These are phyloP conservation scores for Caloenas nicobarica DNA, from an alignment of 2,113 vertebrate genomes.

Conservation along the genomic window DNA sequence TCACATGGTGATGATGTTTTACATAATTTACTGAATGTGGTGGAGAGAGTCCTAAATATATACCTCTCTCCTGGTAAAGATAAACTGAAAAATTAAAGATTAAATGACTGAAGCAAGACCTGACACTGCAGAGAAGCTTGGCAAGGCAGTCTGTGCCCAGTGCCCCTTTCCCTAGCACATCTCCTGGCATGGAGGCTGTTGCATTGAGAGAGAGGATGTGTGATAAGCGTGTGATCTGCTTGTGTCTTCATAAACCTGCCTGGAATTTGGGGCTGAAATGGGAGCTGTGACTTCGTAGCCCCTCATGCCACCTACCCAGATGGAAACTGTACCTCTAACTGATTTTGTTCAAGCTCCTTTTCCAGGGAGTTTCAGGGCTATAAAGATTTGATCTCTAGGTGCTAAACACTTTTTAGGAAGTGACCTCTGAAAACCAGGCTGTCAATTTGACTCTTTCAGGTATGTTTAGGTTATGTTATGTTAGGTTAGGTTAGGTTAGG, in stretches of 20 bases:
- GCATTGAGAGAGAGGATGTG: background rate
- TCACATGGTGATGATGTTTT: background rate
- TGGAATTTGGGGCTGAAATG: background rate
- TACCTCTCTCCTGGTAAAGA: background rate
- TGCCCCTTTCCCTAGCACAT: background rate
- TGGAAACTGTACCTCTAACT: background rate
- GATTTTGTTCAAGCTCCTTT: background rate
- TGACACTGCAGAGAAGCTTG: background rate
- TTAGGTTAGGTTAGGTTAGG: no score
- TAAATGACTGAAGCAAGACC: background rate
- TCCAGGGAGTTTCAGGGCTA: background rate
- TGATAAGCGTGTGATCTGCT: background rate
- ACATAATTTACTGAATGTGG: background rate
- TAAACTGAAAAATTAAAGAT: background rate
- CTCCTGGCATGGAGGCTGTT: background rate
- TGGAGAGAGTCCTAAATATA: background rate
- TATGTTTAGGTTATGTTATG: background rate
- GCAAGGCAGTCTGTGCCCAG: background rate
- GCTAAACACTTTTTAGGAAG: background rate
- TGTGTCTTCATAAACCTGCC: background rate
- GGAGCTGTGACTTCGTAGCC: background rate
- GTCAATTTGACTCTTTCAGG: background rate
- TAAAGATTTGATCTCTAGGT: background rate
- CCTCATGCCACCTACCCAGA: background rate
- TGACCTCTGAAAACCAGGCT: background rate